These are phyloP conservation scores for Megaceryle alcyon DNA, from an alignment of 2,797 vertebrate genomes.

Conservation along the genomic window DNA sequence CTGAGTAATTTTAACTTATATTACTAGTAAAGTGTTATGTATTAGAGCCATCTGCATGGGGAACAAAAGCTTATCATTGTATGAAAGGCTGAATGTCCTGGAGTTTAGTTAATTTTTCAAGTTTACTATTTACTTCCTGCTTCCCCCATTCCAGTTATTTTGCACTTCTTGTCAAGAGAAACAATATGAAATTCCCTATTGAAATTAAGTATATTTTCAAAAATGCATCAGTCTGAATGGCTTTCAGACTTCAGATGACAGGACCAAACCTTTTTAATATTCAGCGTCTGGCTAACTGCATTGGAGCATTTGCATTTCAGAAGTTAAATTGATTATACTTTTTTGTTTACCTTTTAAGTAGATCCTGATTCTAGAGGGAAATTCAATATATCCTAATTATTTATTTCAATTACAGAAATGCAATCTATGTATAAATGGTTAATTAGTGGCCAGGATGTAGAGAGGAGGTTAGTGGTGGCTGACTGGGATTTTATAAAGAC, in stretches of 20 bases:
- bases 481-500: neutral
- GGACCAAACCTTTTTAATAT: neutral
- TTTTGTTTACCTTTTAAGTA: neutral
- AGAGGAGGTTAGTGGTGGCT: neutral
- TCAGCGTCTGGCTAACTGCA: neutral
- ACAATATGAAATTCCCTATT: too few relatives aligned
- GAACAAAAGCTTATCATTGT: too few relatives aligned
- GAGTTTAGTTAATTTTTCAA: too few relatives aligned
- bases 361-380: conserved; percentile 49
- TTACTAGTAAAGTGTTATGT: too few relatives aligned
- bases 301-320: neutral
- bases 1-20: too few relatives aligned
- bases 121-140: too few relatives aligned
- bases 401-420: conserved; percentile 37
- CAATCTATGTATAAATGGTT: neutral
- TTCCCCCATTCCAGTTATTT: too few relatives aligned
- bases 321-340: conserved; percentile 13
- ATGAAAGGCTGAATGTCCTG: too few relatives aligned
- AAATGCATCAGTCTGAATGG: too few relatives aligned
- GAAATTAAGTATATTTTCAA: too few relatives aligned
- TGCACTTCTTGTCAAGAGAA: too few relatives aligned
- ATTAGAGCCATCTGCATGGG: too few relatives aligned
- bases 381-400: conserved; percentile 42
- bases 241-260: neutral
- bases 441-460: neutral